Conservation (phyloP, 1,140 invertebrate genomes). For the Aricia agestis region DNA sequence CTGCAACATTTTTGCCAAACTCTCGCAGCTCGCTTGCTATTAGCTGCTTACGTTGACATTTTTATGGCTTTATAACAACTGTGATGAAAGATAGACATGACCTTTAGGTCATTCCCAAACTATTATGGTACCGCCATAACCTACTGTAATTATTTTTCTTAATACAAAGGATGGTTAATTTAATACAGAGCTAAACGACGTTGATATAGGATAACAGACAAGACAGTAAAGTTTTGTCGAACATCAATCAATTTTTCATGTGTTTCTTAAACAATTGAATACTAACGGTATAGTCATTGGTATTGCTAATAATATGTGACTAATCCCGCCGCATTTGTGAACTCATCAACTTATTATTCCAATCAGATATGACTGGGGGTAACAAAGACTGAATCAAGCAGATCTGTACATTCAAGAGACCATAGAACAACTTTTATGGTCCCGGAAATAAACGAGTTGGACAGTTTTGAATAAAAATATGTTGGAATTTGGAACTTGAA, state of each 20-base stretch:
- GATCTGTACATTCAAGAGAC: not conserved
- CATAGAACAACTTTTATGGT: not conserved
- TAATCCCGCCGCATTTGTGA: not conserved
- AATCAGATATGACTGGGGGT: not conserved
- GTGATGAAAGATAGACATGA: not conserved
- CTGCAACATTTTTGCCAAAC: not conserved
- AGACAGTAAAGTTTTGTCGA: not conserved
- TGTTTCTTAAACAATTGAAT: not conserved
- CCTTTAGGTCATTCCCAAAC: not conserved
- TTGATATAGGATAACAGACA: not conserved
- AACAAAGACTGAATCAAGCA: not conserved
- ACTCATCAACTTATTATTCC: slow-evolving; percentile 11
- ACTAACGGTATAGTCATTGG: not conserved
- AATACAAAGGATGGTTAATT: not conserved
- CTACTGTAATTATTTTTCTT: too few relatives aligned
- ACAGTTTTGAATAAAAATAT: too few relatives aligned
- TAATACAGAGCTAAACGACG: not conserved
- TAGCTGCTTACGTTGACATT: not conserved
- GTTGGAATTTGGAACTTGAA: too few relatives aligned
- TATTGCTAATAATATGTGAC: not conserved
- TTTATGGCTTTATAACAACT: not conserved
- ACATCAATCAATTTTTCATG: not conserved
- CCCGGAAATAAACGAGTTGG: not conserved
- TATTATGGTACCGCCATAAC: too few relatives aligned
- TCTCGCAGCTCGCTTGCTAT: not conserved